These are phyloP conservation scores for Phenganax stokvisi DNA, from an alignment of 92 coral and sea anemone species.

Conservation along the genomic window DNA sequence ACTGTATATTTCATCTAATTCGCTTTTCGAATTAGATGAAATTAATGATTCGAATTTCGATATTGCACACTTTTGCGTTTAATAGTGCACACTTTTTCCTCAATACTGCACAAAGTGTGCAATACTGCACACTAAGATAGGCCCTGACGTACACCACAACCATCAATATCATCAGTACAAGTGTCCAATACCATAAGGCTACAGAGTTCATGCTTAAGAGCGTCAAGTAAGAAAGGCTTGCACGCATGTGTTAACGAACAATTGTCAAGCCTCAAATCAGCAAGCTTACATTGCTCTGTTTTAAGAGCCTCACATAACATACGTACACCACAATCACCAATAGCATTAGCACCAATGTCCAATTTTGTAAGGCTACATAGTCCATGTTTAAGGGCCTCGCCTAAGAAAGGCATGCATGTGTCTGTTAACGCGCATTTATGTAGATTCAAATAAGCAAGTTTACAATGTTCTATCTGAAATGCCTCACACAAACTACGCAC, in stretches of 20 bases:
- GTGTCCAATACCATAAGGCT: background rate
- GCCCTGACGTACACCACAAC: background rate
- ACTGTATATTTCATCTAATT: too few species aligned
- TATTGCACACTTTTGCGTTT: too few species aligned
- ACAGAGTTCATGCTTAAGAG: background rate
- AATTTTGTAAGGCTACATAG: background rate
- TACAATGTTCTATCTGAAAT: conserved; percentile 30
- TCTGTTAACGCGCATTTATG: background rate
- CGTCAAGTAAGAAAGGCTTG: background rate
- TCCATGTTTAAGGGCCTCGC: conserved; percentile 9
- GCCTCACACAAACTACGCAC: conserved; percentile 14
- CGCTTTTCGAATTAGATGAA: too few species aligned
- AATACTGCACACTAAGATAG: too few species aligned
- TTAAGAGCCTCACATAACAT: background rate
- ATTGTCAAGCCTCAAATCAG: background rate
- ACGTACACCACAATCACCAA: background rate
- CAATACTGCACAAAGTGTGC: too few species aligned
- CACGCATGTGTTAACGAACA: background rate
- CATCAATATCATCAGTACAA: background rate
- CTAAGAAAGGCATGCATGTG: conserved; percentile 18
- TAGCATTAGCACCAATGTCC: background rate
- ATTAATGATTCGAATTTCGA: too few species aligned
- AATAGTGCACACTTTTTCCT: too few species aligned
- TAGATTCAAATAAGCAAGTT: conserved; percentile 31
- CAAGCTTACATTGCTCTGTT: background rate